Evolutionary conservation across 1,140 invertebrate genomes (phyloP), one percentile per base, ranked within the genome.

Genomic region (Trichonephila inaurata): DNA sequence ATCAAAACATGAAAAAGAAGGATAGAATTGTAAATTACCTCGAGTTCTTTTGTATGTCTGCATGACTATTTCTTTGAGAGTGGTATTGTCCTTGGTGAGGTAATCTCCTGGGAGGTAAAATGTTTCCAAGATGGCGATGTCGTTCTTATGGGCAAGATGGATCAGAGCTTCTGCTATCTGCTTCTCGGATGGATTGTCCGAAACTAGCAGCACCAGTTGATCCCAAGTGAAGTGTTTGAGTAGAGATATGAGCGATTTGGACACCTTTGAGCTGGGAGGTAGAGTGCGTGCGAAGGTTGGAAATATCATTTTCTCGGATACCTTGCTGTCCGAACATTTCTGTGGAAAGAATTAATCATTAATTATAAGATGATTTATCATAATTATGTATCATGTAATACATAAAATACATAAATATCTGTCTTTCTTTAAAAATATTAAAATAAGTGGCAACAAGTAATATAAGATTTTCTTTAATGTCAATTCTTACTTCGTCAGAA

Each of bases 231-330:
- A 98, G 0, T 97, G 96, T 94, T 96, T 97, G 61, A 98, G 95
- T 18, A 98, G 96, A 0, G 97, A 97, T 5, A 98, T 97, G 0
- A 98, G 97, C 6, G 94, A 95, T 64, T 94, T 95, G 28, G 95
- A 94, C 16, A 98, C 97, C 95, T 97, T 97, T 72, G 97, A 97
- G 2, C 97, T 97, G 4, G 98, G 98, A 0, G 98, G 98, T 60
- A 98, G 96, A 0, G 98, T 99, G 64, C 98, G 96, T 0, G 98
- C 98, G 95, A 98, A 98, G 0, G 98, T 99, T 19, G 97, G 96
- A 95, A 98, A 98, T 0, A 97, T 96, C 10, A 72, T 83, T 95
- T 97, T 97, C 95, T 98, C 96, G 0, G 97, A 97, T 2, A 98
- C 97, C 72, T 97, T 96, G 18, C 97, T 97, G 93, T 98, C 98